Evolutionary conservation across 2,113 vertebrate genomes (phyloP).

Genomic region (Morone chrysops): DNA sequence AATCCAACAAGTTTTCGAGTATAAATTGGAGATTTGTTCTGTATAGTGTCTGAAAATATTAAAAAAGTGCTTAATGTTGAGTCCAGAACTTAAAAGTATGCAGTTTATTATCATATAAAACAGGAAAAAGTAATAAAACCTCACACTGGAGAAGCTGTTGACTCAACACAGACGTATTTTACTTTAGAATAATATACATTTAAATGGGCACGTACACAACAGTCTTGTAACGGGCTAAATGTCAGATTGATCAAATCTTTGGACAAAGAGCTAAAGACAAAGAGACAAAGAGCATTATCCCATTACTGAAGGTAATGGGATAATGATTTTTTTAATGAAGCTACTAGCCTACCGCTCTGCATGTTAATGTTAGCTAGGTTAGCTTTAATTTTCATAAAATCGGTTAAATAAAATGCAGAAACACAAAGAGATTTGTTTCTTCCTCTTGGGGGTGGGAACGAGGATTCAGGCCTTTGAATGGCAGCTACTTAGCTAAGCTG

Average conservation of each 20-base stretch:
- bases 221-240: too few species aligned
- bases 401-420: not conserved
- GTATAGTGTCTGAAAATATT: not conserved
- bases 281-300: too few species aligned
- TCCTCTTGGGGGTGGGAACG: too few species aligned
- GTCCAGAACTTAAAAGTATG: too few species aligned
- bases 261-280: not conserved
- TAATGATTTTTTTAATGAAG: not conserved
- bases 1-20: not conserved
- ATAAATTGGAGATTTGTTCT: not conserved
- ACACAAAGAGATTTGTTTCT: not conserved
- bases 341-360: too few species aligned
- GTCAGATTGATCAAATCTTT: not conserved
- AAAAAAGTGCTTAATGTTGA: not conserved
- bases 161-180: too few species aligned
- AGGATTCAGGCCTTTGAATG: not conserved
- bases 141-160: too few species aligned
- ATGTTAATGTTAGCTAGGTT: not conserved
- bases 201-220: too few species aligned
- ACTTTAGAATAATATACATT: too few species aligned
- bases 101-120: too few species aligned
- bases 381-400: not conserved
- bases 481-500: not conserved
- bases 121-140: too few species aligned
- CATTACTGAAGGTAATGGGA: not conserved